These are phyloP conservation scores for Oasisia sp. DNA, from an alignment of 2,888 invertebrate genomes.

Conservation along the genomic window DNA sequence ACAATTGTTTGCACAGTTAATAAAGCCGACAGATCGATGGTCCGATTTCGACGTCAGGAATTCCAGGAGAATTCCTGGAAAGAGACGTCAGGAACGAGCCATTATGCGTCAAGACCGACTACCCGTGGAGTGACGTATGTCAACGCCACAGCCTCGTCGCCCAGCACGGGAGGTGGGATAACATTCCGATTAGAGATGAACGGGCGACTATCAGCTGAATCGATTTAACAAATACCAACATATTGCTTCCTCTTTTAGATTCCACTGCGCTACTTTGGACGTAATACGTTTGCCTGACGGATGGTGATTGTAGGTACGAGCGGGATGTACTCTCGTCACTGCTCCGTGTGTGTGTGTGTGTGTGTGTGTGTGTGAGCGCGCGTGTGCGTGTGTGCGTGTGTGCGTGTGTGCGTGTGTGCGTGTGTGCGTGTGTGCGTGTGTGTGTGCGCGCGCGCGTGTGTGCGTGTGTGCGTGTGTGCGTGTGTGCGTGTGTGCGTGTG, in stretches of 20 bases:
- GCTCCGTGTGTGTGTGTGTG: too few relatives aligned
- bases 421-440: too few relatives aligned
- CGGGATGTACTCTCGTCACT: too few relatives aligned
- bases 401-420: too few relatives aligned
- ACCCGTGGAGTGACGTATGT: not conserved
- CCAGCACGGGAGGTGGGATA: not conserved
- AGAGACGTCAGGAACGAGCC: not conserved
- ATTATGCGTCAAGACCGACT: not conserved
- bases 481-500: too few relatives aligned
- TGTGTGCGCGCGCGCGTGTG: too few relatives aligned
- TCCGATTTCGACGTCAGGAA: not conserved
- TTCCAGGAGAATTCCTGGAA: not conserved
- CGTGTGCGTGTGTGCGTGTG: too few relatives aligned
- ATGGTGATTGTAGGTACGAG: too few relatives aligned
- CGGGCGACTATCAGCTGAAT: not conserved
- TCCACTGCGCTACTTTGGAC: not conserved
- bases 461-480: too few relatives aligned
- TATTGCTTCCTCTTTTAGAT: not conserved
- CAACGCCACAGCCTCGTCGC: not conserved
- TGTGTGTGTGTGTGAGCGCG: too few relatives aligned
- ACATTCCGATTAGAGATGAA: conserved; percentile 1
- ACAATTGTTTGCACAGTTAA: not conserved
- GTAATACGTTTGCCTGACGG: not conserved
- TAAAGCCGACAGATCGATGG: not conserved
- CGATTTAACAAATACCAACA: not conserved